phyloP scores from a whole-genome alignment of 2,113 vertebrate genomes.

The Arvicanthis niloticus region DNA sequence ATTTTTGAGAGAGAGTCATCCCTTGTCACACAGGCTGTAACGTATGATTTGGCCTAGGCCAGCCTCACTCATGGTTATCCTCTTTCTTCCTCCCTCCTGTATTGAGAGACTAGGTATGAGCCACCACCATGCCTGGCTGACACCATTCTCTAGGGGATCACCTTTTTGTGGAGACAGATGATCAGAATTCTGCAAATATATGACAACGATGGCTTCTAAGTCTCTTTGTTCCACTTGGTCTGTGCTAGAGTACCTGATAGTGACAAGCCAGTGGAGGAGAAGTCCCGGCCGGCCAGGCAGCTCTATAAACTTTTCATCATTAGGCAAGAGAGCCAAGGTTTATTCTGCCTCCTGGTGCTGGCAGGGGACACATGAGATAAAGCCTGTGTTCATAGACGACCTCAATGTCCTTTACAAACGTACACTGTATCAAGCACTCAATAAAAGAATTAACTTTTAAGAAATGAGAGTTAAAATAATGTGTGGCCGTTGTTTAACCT shows the following conservation, averaged over 20 bases:
- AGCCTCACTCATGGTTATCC: no score
- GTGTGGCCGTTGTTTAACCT: background rate
- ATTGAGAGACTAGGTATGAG: no score
- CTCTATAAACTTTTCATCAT: background rate
- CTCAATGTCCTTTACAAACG: background rate
- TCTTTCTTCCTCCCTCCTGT: background rate
- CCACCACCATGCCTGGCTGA: background rate
- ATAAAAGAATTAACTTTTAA: constrained; percentile 4
- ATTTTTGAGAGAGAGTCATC: background rate
- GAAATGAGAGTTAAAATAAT: constrained; percentile 43
- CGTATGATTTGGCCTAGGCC: no score
- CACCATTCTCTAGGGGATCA: background rate
- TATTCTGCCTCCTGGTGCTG: background rate
- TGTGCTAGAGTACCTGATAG: background rate
- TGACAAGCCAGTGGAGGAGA: constrained; percentile 1
- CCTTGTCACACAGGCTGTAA: no score
- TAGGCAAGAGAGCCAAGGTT: constrained; percentile 23
- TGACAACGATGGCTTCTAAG: background rate
- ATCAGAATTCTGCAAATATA: background rate
- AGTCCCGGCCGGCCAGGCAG: background rate
- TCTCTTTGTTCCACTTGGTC: background rate
- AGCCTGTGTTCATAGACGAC: background rate
- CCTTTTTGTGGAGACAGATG: background rate
- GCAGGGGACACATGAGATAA: background rate
- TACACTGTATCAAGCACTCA: background rate